Evolutionary conservation across 2,113 vertebrate species (phyloP).

Genomic region (Sminthopsis crassicaudata): DNA sequence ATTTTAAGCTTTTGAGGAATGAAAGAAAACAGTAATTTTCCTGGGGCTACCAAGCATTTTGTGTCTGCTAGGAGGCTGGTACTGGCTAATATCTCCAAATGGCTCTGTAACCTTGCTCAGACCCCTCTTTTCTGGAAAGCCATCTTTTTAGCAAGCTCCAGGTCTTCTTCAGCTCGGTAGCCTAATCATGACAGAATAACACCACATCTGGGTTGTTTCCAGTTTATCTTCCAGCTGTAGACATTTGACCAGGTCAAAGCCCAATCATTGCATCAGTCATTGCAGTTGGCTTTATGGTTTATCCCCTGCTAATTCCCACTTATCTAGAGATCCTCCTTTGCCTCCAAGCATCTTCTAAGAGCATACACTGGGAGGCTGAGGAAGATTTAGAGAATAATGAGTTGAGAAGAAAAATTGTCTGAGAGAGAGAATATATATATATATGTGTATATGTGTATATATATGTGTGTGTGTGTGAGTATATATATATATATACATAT

Average conservation of each 20-base stretch:
- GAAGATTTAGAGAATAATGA: conserved; percentile 62
- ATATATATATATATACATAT: too few species aligned
- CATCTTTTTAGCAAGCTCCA: conserved; percentile 8
- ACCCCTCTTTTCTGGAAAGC: neutral
- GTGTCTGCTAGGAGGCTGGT: neutral
- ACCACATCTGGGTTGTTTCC: conserved; percentile 40
- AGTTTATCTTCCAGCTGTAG: conserved; percentile 55
- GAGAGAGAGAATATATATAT: neutral
- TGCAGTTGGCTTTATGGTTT: conserved; percentile 45
- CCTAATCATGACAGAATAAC: conserved; percentile 47
- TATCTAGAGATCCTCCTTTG: conserved; percentile 43
- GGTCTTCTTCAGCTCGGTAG: neutral
- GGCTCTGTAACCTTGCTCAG: neutral
- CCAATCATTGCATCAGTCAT: conserved; percentile 19
- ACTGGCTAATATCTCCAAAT: accelerated
- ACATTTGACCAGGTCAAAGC: conserved; percentile 30
- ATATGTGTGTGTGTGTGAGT: too few species aligned
- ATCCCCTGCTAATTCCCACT: conserved; percentile 54
- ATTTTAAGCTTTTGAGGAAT: conserved; percentile 5
- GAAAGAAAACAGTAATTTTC: conserved; percentile 4
- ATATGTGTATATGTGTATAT: too few species aligned
- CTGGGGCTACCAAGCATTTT: neutral
- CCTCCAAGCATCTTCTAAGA: conserved; percentile 42
- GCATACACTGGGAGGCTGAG: conserved; percentile 41
- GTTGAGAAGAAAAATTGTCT: conserved; percentile 48